A percentile compares a stretch with the other conserved stretches of the same genome.
phyloP scores from a whole-genome alignment of 2,888 invertebrate species.

The Xanthia togata region DNA sequence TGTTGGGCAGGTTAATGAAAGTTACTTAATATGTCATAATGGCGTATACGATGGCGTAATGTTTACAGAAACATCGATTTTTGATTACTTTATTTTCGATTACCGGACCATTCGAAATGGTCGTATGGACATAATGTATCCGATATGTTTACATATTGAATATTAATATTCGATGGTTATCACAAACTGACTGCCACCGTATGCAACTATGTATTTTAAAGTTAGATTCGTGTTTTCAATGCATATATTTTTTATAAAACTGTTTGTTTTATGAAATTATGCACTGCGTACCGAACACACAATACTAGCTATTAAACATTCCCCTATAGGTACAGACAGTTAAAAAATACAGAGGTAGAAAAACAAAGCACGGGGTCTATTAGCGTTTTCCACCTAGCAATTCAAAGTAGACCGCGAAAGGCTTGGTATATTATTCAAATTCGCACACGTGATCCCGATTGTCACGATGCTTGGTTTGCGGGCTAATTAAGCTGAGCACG shows the following conservation, averaged over 20 bases:
- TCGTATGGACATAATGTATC: slow-evolving; percentile 3
- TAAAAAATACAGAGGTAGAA: slow-evolving; percentile 10
- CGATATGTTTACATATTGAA: slow-evolving; percentile 44
- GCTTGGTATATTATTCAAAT: slow-evolving; percentile 69
- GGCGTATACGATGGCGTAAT: slow-evolving; percentile 22
- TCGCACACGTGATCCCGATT: slow-evolving; percentile 69
- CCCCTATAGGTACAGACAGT: slow-evolving; percentile 11
- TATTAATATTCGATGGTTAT: slow-evolving; percentile 58
- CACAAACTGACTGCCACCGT: slow-evolving; percentile 52
- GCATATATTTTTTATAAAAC: slow-evolving; percentile 47
- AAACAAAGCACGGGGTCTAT: slow-evolving; percentile 27
- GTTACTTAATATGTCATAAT: slow-evolving; percentile 51
- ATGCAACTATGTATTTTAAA: slow-evolving; percentile 54
- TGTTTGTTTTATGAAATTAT: slow-evolving; percentile 46
- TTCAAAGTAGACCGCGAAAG: slow-evolving; percentile 48
- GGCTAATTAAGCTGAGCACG: slow-evolving; percentile 85
- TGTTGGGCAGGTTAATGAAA: slow-evolving; percentile 59
- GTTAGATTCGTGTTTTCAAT: slow-evolving; percentile 56
- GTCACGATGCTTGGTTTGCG: slow-evolving; percentile 61
- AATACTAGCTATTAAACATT: slow-evolving; percentile 36
- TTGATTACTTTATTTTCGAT: slow-evolving; percentile 52
- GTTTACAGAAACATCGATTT: slow-evolving; percentile 28
- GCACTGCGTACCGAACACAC: slow-evolving; percentile 25
- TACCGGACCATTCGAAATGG: slow-evolving; percentile 19
- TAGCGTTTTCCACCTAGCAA: slow-evolving; percentile 55